Base-by-base conservation (phyloP, 2,113 vertebrate species). In the Heliornis fulica region DNA sequence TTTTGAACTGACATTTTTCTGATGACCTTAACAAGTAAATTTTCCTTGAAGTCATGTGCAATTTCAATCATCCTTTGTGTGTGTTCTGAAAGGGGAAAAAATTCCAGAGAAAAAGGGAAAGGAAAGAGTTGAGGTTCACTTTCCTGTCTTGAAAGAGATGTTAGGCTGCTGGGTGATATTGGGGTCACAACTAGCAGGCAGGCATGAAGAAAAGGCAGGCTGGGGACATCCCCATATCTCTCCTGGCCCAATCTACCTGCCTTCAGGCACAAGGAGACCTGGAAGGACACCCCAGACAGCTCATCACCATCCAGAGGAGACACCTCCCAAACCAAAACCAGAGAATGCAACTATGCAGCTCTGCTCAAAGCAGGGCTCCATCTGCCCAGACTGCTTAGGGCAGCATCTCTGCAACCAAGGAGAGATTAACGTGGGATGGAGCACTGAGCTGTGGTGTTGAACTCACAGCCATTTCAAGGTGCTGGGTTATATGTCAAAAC, bases 281-380 rank as follows among this genome's bases (percentile, higher is more conserved):
- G 51, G 31, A 66, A 71, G 15, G 19, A 23, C 46, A 50, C 4
- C 5, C 21, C 31, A 75, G 46, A 43, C 21, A 36, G 31, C 29
- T 83, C 32, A 13, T 34, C 34, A n/a, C 31, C 26, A 4, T 25
- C 14, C 20, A 18, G 36, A 60, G 48, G 31, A 74, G 59, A 48
- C 29, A 28, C 4, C 2, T 72, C 48, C 72, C 26, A 7, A 38
- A 46, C 51, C 15, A 60, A 76, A 64, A 10, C 19, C 25, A 10
- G 1, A 12, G 31, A 48, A 56, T 12, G 48, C 2, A 0, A 14
- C 0, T 1, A 5, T 2, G 10, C 0, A 2, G n/a, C 32, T 71
- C 17, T 5, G 2, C 80, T 72, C 34, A 41, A 25, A 63, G 45
- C 31, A 5, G 1, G 34, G 48, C 57, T 45, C 36, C 13, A 3